Evolutionary conservation across 2,888 invertebrate species (phyloP), one percentile per base, ranked within the genome.

Genomic region (Noctuana brunneofusca): DNA sequence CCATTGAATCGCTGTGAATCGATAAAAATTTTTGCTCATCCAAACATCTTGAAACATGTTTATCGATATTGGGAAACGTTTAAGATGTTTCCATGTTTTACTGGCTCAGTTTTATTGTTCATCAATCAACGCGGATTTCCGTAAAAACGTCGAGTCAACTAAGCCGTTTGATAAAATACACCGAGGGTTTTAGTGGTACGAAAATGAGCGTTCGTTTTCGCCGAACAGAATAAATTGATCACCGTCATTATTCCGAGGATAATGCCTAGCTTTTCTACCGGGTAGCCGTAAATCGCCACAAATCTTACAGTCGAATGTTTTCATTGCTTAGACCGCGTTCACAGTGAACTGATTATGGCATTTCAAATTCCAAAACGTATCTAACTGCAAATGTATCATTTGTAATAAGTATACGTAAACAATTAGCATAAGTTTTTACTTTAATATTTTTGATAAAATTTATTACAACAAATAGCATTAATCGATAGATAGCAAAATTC

Each of bases 121-220:
- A 60, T 46, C 35, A 54, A 60, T 54, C 53, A 54, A 53, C 35
- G 16, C 11, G 41, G 32, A 53, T 48, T 54, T 46, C 18, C 14
- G 48, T 38, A 3, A 48, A 49, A 38, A 24, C 27, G 20, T 35
- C 38, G 14, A 41, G 20, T 20, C 38, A 48, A 30, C 43, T 43
- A 32, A 27, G 46, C 46, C 27, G 9, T 50, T 62, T 55, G 49
- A 55, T 56, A 49, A 56, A 55, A 53, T 56, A 50, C 49, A 20
- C n/a, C 69, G 71, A 74, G 75, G 18, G 11, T 75, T 78, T 77
- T 14, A 49, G 18, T 27, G 11, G 38, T 55, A 64, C 64, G 66
- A 66, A 69, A 68, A 66, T 66, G 65, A 64, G 58, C 58, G 59
- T 56, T 67, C 59, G 65, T 68, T 68, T 65, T 64, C 24, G 65